phyloP scores from a whole-genome alignment of 2,888 invertebrate genomes.

The Drosophila flavopinicola region DNA sequence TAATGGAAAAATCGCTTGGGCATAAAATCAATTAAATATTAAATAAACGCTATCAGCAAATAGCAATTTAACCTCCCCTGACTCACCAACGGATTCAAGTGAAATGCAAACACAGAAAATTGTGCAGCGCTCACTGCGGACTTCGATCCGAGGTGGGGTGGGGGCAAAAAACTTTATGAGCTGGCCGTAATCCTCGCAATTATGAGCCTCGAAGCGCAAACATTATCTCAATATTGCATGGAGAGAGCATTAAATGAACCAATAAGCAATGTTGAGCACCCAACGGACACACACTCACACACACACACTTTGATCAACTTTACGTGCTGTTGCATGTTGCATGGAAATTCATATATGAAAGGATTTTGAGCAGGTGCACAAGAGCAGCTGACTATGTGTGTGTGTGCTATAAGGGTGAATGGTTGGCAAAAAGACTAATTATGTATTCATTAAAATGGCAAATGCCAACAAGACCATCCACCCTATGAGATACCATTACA shows the following conservation, averaged over 20 bases:
- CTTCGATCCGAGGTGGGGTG: conserved; percentile 11
- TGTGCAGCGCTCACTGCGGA: conserved; percentile 24
- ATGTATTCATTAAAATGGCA: conserved; percentile 80
- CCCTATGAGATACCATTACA: conserved; percentile 14
- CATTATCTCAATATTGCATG: conserved; percentile 75
- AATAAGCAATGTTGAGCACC: conserved; percentile 53
- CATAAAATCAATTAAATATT: conserved; percentile 77
- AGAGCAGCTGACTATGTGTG: conserved; percentile 11
- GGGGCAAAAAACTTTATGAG: conserved; percentile 68
- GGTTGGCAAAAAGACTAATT: conserved; percentile 76
- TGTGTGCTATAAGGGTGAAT: conserved; percentile 31
- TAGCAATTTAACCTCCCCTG: conserved; percentile 51
- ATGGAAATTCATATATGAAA: conserved; percentile 62
- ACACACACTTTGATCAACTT: conserved; percentile 18
- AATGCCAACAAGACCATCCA: conserved; percentile 54
- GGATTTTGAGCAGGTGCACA: conserved; percentile 65
- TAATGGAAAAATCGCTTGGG: conserved; percentile 64
- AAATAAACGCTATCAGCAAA: conserved; percentile 74
- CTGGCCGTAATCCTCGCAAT: conserved; percentile 68
- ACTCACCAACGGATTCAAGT: conserved; percentile 26
- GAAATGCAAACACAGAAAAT: conserved; percentile 62
- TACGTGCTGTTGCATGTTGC: conserved; percentile 67
- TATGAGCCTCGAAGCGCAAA: conserved; percentile 55
- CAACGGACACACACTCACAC: conserved; percentile 41
- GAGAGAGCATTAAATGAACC: conserved; percentile 54